Evolutionary conservation across 1,140 invertebrate species (phyloP), one percentile per base, ranked within the genome.

Genomic region (Leptonema lineaticorne): DNA sequence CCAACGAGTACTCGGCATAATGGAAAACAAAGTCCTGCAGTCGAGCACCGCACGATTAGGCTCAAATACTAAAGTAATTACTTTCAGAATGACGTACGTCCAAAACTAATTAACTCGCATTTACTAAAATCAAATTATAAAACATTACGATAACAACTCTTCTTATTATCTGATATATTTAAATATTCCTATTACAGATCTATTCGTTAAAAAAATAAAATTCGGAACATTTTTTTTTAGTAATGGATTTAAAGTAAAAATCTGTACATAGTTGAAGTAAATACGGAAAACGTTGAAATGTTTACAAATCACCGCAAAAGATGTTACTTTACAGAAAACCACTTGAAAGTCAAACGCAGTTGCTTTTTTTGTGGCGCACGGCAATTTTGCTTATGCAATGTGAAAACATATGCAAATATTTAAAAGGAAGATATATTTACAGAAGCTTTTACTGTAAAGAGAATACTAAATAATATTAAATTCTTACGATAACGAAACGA

Each of bases 311-410:
- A 64, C 60, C 68, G 69, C 66, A 60, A 63, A 65, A 68, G 69
- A 71, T 66, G 69, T 68, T 62, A 68, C 69, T 66, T 48, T 50
- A 16, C 69, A 63, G 69, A 41, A 71, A 70, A 71, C 69, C 69
- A 71, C 69, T 71, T 71, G 68, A 68, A 65, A 71, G 69, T 68
- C 69, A 71, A 63, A 64, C 62, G 62, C 69, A 71, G 66, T 48
- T 71, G 65, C 66, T 62, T 56, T 48, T 65, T 71, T 71, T 70
- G 60, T 62, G 53, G 50, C 57, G 28, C 48, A 62, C 66, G 62
- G 60, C 69, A 71, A 71, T 71, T 71, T 71, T 66, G 66, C 67
- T 71, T 71, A 68, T 71, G 69, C 69, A 71, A 62, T 64, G 63
- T 41, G 59, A 27, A 48, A n/a, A 33, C 56, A 20, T 5, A 27